Evolutionary conservation across 2,888 invertebrate species (phyloP).

Genomic region (Leucophenga montana): DNA sequence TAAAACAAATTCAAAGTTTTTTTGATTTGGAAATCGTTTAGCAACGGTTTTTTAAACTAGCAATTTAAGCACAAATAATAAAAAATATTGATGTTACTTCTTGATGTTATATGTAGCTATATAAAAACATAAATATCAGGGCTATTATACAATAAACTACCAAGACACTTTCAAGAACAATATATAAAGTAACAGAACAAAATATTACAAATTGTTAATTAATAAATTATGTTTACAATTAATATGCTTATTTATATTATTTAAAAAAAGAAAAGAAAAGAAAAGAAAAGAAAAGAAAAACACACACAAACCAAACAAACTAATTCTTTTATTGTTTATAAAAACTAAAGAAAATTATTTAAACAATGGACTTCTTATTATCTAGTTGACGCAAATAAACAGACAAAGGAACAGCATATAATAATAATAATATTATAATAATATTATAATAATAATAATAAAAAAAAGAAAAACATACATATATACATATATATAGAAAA

Average conservation of each 20-base stretch:
- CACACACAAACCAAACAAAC: too few species aligned
- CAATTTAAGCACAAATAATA: constrained; percentile 16
- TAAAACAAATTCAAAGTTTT: background rate
- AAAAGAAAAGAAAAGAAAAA: constrained; percentile 34
- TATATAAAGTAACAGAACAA: constrained; percentile 11
- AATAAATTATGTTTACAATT: constrained; percentile 33
- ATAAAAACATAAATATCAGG: background rate
- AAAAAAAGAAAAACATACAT: constrained; percentile 46
- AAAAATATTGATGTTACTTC: background rate
- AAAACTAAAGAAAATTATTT: constrained; percentile 20
- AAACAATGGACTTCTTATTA: constrained; percentile 32
- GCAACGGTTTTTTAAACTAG: constrained; percentile 19
- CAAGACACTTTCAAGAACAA: constrained; percentile 12
- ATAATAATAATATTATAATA: constrained; percentile 19
- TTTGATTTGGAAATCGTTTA: background rate
- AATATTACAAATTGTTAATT: constrained; percentile 9
- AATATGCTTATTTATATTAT: constrained; percentile 39
- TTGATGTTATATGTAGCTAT: background rate
- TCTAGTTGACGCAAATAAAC: constrained; percentile 59
- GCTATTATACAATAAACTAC: constrained; percentile 22
- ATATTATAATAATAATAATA: background rate
- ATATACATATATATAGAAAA: constrained; percentile 52
- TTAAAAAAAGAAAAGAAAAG: constrained; percentile 29
- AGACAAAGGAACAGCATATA: constrained; percentile 50
- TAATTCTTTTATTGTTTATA: constrained; percentile 36